Conservation (phyloP, 2,888 invertebrate species). For the Heliconius ethilla region DNA sequence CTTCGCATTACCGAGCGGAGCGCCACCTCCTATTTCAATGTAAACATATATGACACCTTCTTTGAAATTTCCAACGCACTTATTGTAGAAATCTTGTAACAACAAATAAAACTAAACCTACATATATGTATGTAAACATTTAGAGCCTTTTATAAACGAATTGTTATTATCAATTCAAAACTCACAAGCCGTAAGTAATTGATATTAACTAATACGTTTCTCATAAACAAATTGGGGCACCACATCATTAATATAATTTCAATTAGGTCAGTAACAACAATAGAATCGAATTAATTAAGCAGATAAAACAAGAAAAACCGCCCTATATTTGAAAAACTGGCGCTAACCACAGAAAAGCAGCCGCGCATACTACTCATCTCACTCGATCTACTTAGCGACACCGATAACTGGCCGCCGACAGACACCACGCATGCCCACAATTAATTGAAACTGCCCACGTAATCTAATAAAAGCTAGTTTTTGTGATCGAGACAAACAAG, state of each 20-base stretch:
- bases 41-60: conserved; percentile 41
- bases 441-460: conserved; percentile 81
- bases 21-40: conserved; percentile 43
- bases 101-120: background rate
- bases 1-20: conserved; percentile 62
- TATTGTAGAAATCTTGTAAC: conserved; percentile 24
- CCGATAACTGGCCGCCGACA: conserved; percentile 78
- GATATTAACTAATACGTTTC: background rate
- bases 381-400: conserved; percentile 76
- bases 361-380: conserved; percentile 67
- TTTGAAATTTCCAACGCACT: conserved; percentile 28
- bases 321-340: conserved; percentile 56
- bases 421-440: conserved; percentile 73
- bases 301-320: conserved; percentile 48
- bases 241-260: conserved; percentile 23
- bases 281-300: conserved; percentile 47
- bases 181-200: background rate
- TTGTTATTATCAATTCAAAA: too few relatives aligned
- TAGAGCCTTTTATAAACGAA: background rate
- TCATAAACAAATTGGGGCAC: background rate
- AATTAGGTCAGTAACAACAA: conserved; percentile 45
- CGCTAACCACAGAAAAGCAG: conserved; percentile 62
- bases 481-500: conserved; percentile 80
- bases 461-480: conserved; percentile 82
- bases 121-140: background rate